These are phyloP conservation scores for Pheosia tremula DNA, from an alignment of 2,888 invertebrate species.

Conservation along the genomic window DNA sequence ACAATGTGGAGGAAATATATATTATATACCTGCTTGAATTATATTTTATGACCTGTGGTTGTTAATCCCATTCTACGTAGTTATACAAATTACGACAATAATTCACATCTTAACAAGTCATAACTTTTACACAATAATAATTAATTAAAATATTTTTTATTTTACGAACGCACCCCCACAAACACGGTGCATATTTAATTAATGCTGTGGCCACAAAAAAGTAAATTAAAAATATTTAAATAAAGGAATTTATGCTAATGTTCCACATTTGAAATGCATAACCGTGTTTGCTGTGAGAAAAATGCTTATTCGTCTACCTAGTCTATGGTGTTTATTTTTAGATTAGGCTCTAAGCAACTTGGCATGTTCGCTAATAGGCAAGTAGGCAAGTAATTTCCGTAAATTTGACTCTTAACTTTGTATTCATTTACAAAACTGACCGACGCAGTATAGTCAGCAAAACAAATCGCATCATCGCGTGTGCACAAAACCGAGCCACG, in stretches of 20 bases:
- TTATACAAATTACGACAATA: conserved; percentile 10
- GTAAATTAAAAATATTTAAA: conserved; percentile 14
- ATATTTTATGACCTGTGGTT: background rate
- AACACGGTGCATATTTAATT: conserved; percentile 39
- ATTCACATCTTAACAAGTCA: conserved; percentile 26
- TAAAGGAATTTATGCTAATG: conserved; percentile 27
- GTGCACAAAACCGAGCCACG: conserved; percentile 46
- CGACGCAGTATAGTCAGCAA: background rate
- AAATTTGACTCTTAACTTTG: too few relatives aligned
- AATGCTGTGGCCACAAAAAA: conserved; percentile 19
- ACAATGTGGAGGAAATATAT: too few relatives aligned
- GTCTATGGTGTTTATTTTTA: background rate
- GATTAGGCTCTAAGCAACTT: too few relatives aligned
- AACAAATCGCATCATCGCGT: conserved; percentile 47
- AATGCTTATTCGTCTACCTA: background rate
- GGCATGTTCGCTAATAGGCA: too few relatives aligned
- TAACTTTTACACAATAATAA: conserved; percentile 38
- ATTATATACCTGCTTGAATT: too few relatives aligned
- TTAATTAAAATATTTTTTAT: conserved; percentile 32
- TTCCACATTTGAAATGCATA: conserved; percentile 37
- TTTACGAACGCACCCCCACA: conserved; percentile 27
- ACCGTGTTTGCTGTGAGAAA: conserved; percentile 39
- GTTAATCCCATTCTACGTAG: background rate
- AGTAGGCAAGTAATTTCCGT: too few relatives aligned
- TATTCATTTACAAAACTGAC: background rate